Percentiles rank a stretch among this genome's conserved stretches.
Conservation (phyloP, 2,888 invertebrate species). For the Leptopilina syphax region DNA sequence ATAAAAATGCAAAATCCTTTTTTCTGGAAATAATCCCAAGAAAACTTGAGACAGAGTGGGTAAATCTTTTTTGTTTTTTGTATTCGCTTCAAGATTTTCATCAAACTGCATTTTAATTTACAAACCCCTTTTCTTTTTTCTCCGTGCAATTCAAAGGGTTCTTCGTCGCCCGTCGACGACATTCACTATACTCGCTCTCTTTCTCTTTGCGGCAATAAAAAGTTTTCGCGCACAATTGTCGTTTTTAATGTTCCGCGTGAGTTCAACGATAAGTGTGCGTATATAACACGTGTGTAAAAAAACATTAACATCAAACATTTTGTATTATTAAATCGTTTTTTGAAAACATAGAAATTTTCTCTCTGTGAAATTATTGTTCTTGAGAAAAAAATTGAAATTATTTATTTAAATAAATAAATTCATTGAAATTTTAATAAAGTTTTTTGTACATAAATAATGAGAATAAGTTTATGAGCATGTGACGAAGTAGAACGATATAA, state of each 20-base stretch:
- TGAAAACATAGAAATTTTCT: background rate
- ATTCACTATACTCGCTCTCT: background rate
- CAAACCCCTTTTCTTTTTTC: background rate
- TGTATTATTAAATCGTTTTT: too few species aligned
- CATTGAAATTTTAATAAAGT: background rate
- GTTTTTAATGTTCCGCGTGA: background rate
- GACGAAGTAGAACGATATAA: background rate
- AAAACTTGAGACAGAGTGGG: background rate
- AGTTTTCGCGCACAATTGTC: constrained; percentile 12
- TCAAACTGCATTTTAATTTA: constrained; percentile 28
- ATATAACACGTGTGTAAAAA: background rate
- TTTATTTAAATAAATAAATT: background rate
- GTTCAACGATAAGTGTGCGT: background rate
- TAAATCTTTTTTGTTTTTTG: background rate
- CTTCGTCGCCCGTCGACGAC: background rate
- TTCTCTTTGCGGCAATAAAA: background rate
- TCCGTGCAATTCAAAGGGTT: constrained; percentile 1
- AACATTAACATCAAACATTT: background rate
- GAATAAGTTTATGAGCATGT: background rate
- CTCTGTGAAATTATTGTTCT: background rate
- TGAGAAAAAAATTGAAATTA: background rate
- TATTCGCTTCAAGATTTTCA: constrained; percentile 14
- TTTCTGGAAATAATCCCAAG: background rate
- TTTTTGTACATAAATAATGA: background rate
- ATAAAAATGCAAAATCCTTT: background rate